Evolutionary conservation across 2,797 vertebrate genomes (phyloP), one percentile per base, ranked within the genome.

Genomic region (Acomys russatus): DNA sequence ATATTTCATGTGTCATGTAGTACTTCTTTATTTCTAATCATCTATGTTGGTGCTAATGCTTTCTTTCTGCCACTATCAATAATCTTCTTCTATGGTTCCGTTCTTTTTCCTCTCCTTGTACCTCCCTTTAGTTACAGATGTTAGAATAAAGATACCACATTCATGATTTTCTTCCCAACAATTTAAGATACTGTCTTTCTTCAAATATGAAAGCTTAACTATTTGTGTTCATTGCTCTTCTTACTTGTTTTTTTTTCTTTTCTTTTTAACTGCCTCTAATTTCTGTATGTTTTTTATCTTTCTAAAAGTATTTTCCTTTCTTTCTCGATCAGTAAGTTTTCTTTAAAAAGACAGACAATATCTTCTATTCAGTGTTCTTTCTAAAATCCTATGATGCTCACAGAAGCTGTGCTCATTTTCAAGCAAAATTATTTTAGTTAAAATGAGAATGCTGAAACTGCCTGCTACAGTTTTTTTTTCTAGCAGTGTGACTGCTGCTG

Each of bases 301-400:
- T 63, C 74, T 88, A 33, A 6, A 61, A n/a, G 10, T 63, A 14
- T 0, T 9, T 79, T 82, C 10, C 56, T 68, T 79, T 28, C 59
- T 93, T 91, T 93, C 33, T 88, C 86, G 9, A 44, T 61, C 80
- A 77, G 66, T 73, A 22, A 76, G 20, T 70, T 89, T 85, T 97
- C 66, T 25, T 70, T 66, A 96, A 1, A 9, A 94, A 35, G 2
- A 68, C 18, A 83, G 49, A 87, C 61, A 68, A 51, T 5, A 28
- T 61, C 22, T 82, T 77, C 51, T 38, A 85, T 88, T 92, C 70
- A 86, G 8, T 22, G n/a, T 74, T 33, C 18, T 25, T 64, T 18
- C 22, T 59, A 59, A 59, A 86, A 93, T 49, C 64, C 9, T 3
- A 17, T 33, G 0, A 44, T 84, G 49, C 28, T 78, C 17, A 79